These are phyloP conservation scores for Lagorchestes hirsutus DNA, from an alignment of 2,797 vertebrate genomes.

Conservation along the genomic window DNA sequence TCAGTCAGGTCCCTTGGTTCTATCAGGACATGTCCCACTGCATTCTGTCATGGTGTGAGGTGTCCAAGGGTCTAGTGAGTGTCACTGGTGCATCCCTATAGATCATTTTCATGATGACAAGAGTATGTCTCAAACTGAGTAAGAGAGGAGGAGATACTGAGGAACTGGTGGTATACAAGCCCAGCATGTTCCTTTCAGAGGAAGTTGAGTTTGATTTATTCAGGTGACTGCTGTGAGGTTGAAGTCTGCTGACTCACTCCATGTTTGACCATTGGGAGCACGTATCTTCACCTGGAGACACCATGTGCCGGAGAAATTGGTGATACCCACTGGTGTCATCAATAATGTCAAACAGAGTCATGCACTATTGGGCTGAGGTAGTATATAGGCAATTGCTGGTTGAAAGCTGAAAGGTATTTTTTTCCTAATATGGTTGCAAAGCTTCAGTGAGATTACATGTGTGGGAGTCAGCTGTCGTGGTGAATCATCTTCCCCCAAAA, in stretches of 20 bases:
- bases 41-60: not conserved
- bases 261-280: not conserved
- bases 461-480: not conserved
- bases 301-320: not conserved
- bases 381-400: not conserved
- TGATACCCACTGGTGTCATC: not conserved
- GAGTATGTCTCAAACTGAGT: not conserved
- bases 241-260: not conserved
- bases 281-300: not conserved
- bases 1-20: not conserved
- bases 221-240: not conserved
- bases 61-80: not conserved
- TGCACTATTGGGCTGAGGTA: not conserved
- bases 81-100: not conserved
- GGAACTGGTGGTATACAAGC: not conserved
- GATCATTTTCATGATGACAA: not conserved
- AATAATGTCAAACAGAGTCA: not conserved
- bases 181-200: not conserved
- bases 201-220: not conserved
- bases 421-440: not conserved
- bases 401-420: not conserved
- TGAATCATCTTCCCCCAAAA: not conserved
- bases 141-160: too few relatives aligned
- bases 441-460: not conserved
- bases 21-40: not conserved